Base-by-base conservation (phyloP, 1,140 invertebrate species). In the Whitmania pigra region DNA sequence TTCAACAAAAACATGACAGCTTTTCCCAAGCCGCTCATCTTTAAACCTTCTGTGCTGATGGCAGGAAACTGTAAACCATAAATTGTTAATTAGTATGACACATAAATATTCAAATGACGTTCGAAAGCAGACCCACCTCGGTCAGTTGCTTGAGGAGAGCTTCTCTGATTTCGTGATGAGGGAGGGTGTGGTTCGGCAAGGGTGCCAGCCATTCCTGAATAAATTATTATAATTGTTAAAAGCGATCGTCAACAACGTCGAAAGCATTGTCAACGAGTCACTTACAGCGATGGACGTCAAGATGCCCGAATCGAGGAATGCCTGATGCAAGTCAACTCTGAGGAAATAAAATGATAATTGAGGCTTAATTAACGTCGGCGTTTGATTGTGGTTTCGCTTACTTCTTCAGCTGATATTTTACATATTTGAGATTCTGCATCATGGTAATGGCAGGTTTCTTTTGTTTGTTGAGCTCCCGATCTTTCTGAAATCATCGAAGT, bases 1-100 rank as follows among this genome's bases (percentile, higher is more conserved):
- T 99, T 99, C 81, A 94, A 98, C 18, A 99, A 85, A 84, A 98
- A 98, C 96, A 99, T 99, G 0, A 99, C 92, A 74, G 96, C 96
- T 79, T 97, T 95, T 40, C 95, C 92, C 77, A 97, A 93, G 57
- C 95, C 92, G 57, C 93, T 95, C 75, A 91, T 89, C 82, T 97
- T 97, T 63, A 99, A 82, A 67, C 90, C 88, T 36, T 88, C 88
- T 78, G 92, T 90, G 79, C 93, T 92, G 73, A 95, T 88, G 67
- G 87, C 85, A 31, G 93, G 93, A 83, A 96, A 95, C 90, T 95
- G 80, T 49, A 86, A 31, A 31, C 9, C 1, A 7, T 13, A 63
- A 63, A 25, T 5, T 15, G 29, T 63, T 31, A 63, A 63, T 63
- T 18, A 17, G 18, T 17, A 13, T 1, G 18, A 25, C 57, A 0